Conservation (phyloP, 2,888 invertebrate genomes). For the Prosopocoilus inquinatus region DNA sequence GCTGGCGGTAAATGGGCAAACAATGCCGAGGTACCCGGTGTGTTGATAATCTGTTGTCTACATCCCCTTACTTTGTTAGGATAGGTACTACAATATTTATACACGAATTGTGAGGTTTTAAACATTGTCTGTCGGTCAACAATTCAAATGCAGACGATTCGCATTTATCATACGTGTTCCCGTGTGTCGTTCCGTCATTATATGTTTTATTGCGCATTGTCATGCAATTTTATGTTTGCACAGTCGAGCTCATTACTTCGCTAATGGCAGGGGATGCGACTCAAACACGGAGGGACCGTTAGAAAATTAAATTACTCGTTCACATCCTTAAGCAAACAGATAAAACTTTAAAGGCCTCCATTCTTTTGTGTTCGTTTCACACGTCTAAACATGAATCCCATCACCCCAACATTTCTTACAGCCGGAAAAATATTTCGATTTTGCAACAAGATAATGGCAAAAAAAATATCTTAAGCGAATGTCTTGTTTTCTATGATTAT, state of each 20-base stretch:
- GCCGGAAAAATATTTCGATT: too few relatives aligned
- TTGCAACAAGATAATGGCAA: too few relatives aligned
- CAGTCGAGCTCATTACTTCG: constrained; percentile 22
- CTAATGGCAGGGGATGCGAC: constrained; percentile 23
- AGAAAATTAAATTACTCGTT: constrained; percentile 4
- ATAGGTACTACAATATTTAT: constrained; percentile 48
- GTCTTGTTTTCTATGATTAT: too few relatives aligned
- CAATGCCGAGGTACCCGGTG: constrained; percentile 44
- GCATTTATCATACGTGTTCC: constrained; percentile 34
- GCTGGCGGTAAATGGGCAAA: constrained; percentile 52
- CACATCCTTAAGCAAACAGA: constrained; percentile 1
- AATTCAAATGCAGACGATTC: constrained; percentile 25
- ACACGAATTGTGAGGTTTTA: constrained; percentile 42
- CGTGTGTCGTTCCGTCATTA: constrained; percentile 18
- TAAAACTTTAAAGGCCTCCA: not conserved
- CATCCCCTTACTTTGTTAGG: constrained; percentile 45
- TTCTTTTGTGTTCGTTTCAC: too few relatives aligned
- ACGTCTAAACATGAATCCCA: too few relatives aligned
- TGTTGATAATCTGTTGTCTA: constrained; percentile 49
- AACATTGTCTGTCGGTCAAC: constrained; percentile 36
- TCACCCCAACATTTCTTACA: too few relatives aligned
- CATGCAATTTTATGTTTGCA: constrained; percentile 28
- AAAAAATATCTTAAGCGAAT: too few relatives aligned
- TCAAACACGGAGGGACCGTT: constrained; percentile 12
- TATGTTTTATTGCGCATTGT: constrained; percentile 30